Percentiles rank a stretch among this genome's conserved stretches.
Conservation (phyloP, 2,113 vertebrate genomes). For the Oriolus oriolus region DNA sequence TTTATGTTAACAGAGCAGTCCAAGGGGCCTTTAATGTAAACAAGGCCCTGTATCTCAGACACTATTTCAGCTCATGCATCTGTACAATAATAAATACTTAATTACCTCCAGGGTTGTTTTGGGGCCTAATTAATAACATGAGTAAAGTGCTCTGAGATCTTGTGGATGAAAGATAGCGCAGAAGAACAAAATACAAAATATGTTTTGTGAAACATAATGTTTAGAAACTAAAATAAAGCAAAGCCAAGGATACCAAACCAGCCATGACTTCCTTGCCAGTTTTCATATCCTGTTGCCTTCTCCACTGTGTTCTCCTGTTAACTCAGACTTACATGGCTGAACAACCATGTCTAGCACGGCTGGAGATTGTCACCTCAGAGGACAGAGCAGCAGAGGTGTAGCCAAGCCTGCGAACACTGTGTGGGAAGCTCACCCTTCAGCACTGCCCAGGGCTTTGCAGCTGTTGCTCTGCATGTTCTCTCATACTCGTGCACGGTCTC, state of each 20-base stretch:
- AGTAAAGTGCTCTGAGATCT: slow-evolving; percentile 8
- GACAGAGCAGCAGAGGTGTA: background rate
- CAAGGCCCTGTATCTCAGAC: background rate
- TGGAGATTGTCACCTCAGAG: background rate
- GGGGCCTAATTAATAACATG: slow-evolving; percentile 9
- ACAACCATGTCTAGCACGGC: background rate
- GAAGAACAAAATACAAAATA: background rate
- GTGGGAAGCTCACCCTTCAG: background rate
- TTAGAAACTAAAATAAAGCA: background rate
- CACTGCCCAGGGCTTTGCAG: background rate
- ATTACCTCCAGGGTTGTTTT: background rate
- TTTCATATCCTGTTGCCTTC: background rate
- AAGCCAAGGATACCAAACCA: background rate
- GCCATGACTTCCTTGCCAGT: background rate
- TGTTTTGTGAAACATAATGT: background rate
- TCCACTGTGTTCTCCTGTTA: background rate
- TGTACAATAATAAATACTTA: slow-evolving; percentile 34
- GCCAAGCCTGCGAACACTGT: background rate
- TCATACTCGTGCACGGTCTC: accelerated
- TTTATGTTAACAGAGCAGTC: background rate
- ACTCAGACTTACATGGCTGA: background rate
- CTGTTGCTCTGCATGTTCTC: background rate
- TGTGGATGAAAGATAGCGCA: background rate
- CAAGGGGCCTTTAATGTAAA: background rate
- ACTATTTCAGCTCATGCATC: background rate